Evolutionary conservation across 2,888 invertebrate species (phyloP).

Genomic region (Hetaerina titia): DNA sequence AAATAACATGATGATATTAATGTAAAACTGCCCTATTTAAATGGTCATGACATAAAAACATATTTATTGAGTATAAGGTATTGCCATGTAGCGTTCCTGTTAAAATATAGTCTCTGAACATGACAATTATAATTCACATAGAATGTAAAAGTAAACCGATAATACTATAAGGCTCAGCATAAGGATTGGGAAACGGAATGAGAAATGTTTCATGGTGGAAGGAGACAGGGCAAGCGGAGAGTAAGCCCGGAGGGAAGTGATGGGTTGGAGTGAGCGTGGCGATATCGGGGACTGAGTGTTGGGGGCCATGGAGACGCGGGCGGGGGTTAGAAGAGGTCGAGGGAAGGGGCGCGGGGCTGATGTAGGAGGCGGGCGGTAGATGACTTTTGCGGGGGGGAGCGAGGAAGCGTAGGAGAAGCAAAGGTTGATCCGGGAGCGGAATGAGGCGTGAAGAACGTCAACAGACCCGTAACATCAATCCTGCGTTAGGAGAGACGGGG

Average conservation of each 20-base stretch:
- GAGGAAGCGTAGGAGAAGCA: not conserved
- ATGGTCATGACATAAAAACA: too few relatives aligned
- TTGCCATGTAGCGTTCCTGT: too few relatives aligned
- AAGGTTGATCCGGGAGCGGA: constrained; percentile 47
- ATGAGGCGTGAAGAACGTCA: constrained; percentile 67
- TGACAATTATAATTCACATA: too few relatives aligned
- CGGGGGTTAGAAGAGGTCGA: not conserved
- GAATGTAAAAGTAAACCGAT: too few relatives aligned
- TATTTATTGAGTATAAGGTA: too few relatives aligned
- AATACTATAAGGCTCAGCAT: too few relatives aligned
- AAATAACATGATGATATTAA: too few relatives aligned
- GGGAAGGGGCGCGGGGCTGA: not conserved
- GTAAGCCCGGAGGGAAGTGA: not conserved
- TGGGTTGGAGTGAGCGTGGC: too few relatives aligned
- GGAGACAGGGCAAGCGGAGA: not conserved
- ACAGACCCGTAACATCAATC: constrained; percentile 66
- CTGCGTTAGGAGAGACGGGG: constrained; percentile 52
- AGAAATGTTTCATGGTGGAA: constrained; percentile 17
- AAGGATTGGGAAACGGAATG: not conserved
- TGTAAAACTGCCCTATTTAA: too few relatives aligned
- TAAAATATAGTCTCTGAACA: too few relatives aligned
- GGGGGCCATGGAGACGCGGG: not conserved
- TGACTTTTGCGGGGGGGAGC: not conserved
- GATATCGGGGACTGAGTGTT: not conserved
- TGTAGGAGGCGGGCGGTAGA: not conserved